Base-by-base conservation (phyloP, 2,888 invertebrate species). In the Xanthia togata region DNA sequence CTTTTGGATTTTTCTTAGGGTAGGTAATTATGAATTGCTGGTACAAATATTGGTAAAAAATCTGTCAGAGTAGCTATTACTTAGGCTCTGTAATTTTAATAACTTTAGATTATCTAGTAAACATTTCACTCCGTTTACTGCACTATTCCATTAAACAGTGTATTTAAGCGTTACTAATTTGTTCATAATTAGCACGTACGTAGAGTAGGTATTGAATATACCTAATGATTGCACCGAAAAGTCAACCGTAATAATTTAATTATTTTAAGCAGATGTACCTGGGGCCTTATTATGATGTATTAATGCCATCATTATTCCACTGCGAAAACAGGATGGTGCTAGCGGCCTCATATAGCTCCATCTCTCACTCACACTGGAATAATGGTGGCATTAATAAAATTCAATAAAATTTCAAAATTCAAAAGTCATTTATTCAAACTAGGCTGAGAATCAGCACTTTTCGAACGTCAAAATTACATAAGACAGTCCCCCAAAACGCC, bases 141-240 rank as follows among this genome's bases (percentile, higher is more conserved):
- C 4, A 47, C 26, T 26, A 55, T 71, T 71, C 38, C 35, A 70
- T 62, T 70, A 31, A 70, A n/a, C 53, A 69, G 17, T 75, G n/a
- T 59, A 57, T 31, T 50, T 31, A 69, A 20, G 35, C 62, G 44
- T 50, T 41, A 71, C 55, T 47, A 44, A 78, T 44, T 38, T 53
- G 50, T 6, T 50, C 57, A 57, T 63, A 63, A 69, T 68, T 50
- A 72, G 23, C 12, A 63, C 12, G 67, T 31, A 31, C 31, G 31
- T 31, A 31, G 31, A 2, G 12, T 60, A 35, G 2, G n/a, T 26
- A 64, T 64, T 69, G 41, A 47, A 65, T 26, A 44, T n/a, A n/a
- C n/a, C n/a, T n/a, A n/a, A n/a, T 23, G 35, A 35, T 69, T 41
- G 17, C 5, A 60, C 8, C 4, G 8, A 12, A 53, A 53, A 41